phyloP scores from a whole-genome alignment of 1,140 invertebrate species.

The Ooceraea biroi region DNA sequence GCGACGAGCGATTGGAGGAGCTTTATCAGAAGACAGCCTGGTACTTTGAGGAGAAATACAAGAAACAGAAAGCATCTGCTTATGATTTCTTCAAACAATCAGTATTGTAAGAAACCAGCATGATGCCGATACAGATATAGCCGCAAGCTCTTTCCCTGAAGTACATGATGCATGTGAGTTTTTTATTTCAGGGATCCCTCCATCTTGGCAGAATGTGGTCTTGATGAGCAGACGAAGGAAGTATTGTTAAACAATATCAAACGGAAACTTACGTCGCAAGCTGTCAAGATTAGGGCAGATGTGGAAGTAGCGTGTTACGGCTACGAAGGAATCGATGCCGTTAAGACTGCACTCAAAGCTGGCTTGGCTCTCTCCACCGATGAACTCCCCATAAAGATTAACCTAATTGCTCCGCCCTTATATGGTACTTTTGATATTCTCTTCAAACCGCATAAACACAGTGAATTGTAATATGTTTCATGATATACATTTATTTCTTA shows the following conservation, averaged over 20 bases:
- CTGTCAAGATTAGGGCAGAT: conserved; percentile 98
- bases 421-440: conserved; percentile 89
- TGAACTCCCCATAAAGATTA: conserved; percentile 99
- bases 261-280: conserved; percentile 98
- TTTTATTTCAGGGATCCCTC: conserved; percentile 94
- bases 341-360: conserved; percentile 96
- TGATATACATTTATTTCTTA: conserved; percentile 79
- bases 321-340: conserved; percentile 99
- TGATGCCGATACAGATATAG: no score
- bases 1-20: conserved; percentile 97
- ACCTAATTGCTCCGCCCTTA: conserved; percentile 98
- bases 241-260: conserved; percentile 98
- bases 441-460: background rate
- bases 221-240: conserved; percentile 97
- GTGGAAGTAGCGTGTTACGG: conserved; percentile 99
- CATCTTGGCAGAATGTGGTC: conserved; percentile 97
- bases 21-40: conserved; percentile 99
- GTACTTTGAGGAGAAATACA: conserved; percentile 99
- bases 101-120: conserved; percentile 97
- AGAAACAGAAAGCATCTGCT: conserved; percentile 95
- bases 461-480: conserved; percentile 6
- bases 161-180: conserved; percentile 46
- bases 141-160: no score
- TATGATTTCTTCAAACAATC: conserved; percentile 99
- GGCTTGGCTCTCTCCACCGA: conserved; percentile 97